Conservation (phyloP, 2,888 invertebrate genomes). For the Chironomus riparius region DNA sequence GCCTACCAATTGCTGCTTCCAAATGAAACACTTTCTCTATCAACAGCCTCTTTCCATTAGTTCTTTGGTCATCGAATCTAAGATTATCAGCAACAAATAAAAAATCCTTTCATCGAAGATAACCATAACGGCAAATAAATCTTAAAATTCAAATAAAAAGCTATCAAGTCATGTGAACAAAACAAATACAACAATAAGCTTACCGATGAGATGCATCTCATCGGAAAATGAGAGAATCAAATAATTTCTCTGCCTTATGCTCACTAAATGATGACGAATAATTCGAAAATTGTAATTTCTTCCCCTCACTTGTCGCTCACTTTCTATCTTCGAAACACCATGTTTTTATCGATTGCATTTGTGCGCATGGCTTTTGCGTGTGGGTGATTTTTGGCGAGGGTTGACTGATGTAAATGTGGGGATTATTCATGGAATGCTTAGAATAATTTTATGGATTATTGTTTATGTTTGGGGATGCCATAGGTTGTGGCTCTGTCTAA, state of each 20-base stretch:
- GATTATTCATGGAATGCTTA: not conserved
- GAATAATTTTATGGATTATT: no score
- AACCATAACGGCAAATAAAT: no score
- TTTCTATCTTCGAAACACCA: not conserved
- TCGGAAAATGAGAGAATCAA: not conserved
- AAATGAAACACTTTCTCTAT: no score
- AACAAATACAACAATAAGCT: not conserved
- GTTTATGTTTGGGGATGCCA: no score
- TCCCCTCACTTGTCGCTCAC: not conserved
- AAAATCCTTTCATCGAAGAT: no score
- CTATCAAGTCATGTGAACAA: no score
- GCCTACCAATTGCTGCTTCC: no score
- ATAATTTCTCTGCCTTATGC: not conserved
- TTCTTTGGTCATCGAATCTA: no score
- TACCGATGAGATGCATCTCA: not conserved
- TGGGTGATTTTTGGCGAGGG: not conserved
- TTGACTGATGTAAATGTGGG: not conserved
- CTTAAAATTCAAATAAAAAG: no score
- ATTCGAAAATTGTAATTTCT: not conserved
- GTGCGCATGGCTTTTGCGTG: not conserved
- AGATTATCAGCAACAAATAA: no score
- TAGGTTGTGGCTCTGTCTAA: no score
- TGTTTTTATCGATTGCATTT: not conserved
- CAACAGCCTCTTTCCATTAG: no score
- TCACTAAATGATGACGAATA: not conserved